Base-by-base conservation (phyloP, 2,797 vertebrate genomes). In the Telmatherina bonti region DNA sequence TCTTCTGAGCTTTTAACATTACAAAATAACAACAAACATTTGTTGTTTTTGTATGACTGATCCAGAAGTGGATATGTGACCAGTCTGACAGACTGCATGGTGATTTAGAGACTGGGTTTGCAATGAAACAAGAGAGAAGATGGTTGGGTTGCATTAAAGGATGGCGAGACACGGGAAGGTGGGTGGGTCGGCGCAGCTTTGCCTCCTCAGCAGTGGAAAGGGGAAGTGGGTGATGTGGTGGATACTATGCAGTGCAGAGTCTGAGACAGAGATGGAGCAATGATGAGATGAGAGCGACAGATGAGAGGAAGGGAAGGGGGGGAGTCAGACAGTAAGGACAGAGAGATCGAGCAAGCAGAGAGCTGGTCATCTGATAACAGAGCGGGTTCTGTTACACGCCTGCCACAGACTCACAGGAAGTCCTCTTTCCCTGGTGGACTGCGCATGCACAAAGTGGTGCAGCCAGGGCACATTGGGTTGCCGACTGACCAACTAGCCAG, bases 281-380 rank as follows among this genome's bases (percentile, higher is more conserved):
- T 69, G 82, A 85, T 84, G 84, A 89, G 84, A 88, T 83, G 87
- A 85, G 85, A 85, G 83, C 64, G 88, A 88, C 82, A 88, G 88
- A 87, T 87, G 86, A 89, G 89, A 87, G 87, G 72, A 69, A 82
- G 78, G 60, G 75, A 57, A 74, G 54, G 65, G 26, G 52, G 72
- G 69, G 85, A 84, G 85, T 85, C 86, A 87, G 88, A 88, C 83
- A 88, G 88, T 77, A 80, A 82, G 86, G 87, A 89, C 84, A 82
- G 86, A 76, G 82, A 70, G 82, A 87, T 79, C 74, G 43, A 89
- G 85, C 81, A 67, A 84, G 84, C 81, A 84, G 75, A 86, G 92
- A 93, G 90, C 91, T 91, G 93, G 93, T 94, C 94, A 95, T 95
- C 94, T 95, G 94, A 95, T 94, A 95, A 95, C 94, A 95, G 92